Percentiles rank a stretch among this genome's conserved stretches.
Evolutionary conservation across 2,888 invertebrate genomes (phyloP).

Genomic region (Chironomus riparius): DNA sequence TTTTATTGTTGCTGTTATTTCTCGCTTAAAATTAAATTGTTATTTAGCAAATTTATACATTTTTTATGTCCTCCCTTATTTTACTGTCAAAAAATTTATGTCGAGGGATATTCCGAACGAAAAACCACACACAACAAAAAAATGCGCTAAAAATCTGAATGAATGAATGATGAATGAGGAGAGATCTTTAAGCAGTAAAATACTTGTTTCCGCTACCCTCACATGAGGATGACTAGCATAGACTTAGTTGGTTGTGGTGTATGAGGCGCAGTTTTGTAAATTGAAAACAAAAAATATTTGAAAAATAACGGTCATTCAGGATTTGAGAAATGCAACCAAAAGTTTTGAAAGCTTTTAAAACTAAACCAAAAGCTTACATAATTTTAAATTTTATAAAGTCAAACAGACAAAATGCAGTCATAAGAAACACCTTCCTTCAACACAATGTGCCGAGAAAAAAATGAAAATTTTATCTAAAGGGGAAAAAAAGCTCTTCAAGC

Average conservation of each 20-base stretch:
- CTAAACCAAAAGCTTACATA: too few relatives aligned
- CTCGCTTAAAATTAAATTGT: background rate
- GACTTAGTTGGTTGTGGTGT: background rate
- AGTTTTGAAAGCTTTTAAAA: too few relatives aligned
- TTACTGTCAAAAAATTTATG: background rate
- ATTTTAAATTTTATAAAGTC: too few relatives aligned
- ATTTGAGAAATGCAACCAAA: too few relatives aligned
- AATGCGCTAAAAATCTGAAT: background rate
- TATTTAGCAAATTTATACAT: too few relatives aligned
- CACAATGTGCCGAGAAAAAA: background rate
- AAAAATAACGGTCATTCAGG: too few relatives aligned
- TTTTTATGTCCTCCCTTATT: background rate
- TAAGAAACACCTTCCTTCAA: background rate
- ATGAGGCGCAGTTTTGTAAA: too few relatives aligned
- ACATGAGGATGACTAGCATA: background rate
- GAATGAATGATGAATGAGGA: background rate
- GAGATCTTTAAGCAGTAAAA: background rate
- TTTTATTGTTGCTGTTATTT: background rate
- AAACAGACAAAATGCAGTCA: too few relatives aligned
- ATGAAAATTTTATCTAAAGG: background rate
- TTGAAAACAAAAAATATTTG: too few relatives aligned
- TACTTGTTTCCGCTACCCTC: background rate
- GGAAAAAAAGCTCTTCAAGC: background rate
- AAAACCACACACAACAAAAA: background rate
- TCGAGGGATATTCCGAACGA: background rate